Evolutionary conservation across 2,888 invertebrate genomes (phyloP).

Genomic region (Eupithecia pulchellata): DNA sequence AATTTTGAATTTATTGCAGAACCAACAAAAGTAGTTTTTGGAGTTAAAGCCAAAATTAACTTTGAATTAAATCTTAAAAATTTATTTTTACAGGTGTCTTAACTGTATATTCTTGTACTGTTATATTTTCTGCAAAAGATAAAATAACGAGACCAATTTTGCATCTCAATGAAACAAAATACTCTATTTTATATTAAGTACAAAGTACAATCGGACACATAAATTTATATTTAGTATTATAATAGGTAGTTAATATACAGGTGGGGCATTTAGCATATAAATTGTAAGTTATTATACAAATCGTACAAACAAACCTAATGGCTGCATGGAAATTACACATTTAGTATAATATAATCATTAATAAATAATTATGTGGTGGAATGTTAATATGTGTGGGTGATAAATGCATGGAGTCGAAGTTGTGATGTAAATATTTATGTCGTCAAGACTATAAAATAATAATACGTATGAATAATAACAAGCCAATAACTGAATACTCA

Average conservation of each 20-base stretch:
- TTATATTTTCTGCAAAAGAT: not conserved
- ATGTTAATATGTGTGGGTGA: conserved; percentile 12
- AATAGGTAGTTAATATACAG: conserved; percentile 18
- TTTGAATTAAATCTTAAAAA: no score
- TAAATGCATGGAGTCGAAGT: conserved; percentile 6
- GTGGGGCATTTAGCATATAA: conserved; percentile 29
- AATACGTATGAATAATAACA: not conserved
- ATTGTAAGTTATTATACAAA: conserved; percentile 28
- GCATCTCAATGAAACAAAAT: conserved; percentile 4
- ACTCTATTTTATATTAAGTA: conserved; percentile 16
- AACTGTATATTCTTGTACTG: not conserved
- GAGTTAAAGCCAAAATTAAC: no score
- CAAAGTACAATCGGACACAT: conserved; percentile 22
- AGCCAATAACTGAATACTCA: not conserved
- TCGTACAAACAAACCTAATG: conserved; percentile 33
- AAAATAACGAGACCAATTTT: not conserved
- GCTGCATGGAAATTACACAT: conserved; percentile 30
- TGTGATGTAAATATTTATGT: conserved; percentile 9
- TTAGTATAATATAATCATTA: conserved; percentile 34
- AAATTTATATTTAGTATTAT: conserved; percentile 18
- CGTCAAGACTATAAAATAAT: conserved; percentile 8
- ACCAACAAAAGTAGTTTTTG: no score
- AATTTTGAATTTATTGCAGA: no score
- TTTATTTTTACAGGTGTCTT: not conserved
- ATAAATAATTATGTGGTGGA: conserved; percentile 16